phyloP scores from a whole-genome alignment of 2,113 vertebrate genomes.

The Catharus bicknelli region DNA sequence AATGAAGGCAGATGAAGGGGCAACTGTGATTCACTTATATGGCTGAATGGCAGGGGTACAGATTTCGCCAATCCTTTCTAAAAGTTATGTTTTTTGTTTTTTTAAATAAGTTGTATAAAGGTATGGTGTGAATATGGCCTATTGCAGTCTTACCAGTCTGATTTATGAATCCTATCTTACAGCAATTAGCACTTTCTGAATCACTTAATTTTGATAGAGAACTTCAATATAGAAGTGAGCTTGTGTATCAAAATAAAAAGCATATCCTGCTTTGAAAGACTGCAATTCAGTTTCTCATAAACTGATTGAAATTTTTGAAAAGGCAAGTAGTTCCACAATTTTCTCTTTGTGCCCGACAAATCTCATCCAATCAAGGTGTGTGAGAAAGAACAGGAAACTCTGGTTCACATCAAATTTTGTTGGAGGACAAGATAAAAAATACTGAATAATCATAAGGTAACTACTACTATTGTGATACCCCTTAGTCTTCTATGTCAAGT shows the following conservation, averaged over 20 bases:
- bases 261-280: neutral
- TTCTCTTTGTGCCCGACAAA: fast-evolving
- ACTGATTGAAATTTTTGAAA: neutral
- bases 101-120: neutral
- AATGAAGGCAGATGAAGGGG: neutral
- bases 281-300: neutral
- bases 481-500: neutral
- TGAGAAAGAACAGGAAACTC: neutral
- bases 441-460: neutral
- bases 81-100: neutral
- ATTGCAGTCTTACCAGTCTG: neutral
- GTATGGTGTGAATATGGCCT: neutral
- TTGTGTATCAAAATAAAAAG: neutral
- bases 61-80: neutral
- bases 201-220: neutral
- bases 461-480: neutral
- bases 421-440: neutral
- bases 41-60: neutral
- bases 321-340: neutral
- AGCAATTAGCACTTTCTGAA: neutral
- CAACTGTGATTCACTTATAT: neutral
- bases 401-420: neutral
- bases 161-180: neutral
- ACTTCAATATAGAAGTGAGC: neutral
- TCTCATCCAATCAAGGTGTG: neutral